These are phyloP conservation scores for Drosophila anceps DNA, from an alignment of 2,888 invertebrate species.

Conservation along the genomic window DNA sequence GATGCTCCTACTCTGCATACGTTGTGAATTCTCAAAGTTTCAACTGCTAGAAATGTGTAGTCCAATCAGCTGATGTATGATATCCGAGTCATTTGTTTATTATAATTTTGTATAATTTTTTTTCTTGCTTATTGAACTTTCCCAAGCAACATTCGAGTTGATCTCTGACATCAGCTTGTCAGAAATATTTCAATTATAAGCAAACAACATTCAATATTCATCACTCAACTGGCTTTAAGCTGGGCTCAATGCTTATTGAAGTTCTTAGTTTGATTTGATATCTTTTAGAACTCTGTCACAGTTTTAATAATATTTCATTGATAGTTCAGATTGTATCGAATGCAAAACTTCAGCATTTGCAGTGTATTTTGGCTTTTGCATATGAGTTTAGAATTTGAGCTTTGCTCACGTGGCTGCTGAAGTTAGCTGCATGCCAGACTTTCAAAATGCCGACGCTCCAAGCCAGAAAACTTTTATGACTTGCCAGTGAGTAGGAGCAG, in stretches of 20 bases:
- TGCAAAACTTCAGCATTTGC: neutral
- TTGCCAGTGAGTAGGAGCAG: slow-evolving; percentile 41
- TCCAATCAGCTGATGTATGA: slow-evolving; percentile 1
- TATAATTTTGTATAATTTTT: neutral
- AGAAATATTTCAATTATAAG: neutral
- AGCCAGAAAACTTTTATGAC: slow-evolving; percentile 72
- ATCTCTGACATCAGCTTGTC: neutral
- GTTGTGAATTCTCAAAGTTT: neutral
- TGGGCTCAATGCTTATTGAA: too few relatives aligned
- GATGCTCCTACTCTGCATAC: slow-evolving; percentile 18
- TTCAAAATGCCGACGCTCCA: slow-evolving; percentile 43
- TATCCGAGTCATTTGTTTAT: slow-evolving; percentile 11
- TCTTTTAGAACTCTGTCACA: too few relatives aligned
- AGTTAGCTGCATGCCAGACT: slow-evolving; percentile 28
- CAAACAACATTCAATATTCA: neutral
- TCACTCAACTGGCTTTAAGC: too few relatives aligned
- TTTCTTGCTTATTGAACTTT: neutral
- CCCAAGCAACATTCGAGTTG: neutral
- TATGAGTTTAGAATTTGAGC: slow-evolving; percentile 45
- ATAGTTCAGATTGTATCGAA: neutral
- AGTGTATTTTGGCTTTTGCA: slow-evolving; percentile 55
- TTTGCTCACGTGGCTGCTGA: slow-evolving; percentile 29
- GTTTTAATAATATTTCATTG: too few relatives aligned
- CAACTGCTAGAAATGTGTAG: neutral
- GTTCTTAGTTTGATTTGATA: too few relatives aligned